Evolutionary conservation across 2,888 invertebrate species (phyloP).

Genomic region (Drosophila cognata): DNA sequence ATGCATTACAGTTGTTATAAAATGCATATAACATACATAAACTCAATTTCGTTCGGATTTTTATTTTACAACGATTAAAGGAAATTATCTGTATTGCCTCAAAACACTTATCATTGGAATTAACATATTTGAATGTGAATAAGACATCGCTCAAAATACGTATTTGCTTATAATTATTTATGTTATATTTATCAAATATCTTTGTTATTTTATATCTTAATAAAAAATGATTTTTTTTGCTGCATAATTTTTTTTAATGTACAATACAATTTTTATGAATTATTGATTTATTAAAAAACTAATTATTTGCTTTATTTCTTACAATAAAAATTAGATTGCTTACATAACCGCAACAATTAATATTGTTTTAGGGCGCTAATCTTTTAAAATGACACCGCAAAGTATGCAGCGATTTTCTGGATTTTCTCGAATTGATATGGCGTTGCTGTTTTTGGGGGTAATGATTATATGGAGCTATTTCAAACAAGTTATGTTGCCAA

Average conservation of each 20-base stretch:
- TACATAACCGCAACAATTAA: too few species aligned
- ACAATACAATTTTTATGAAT: too few species aligned
- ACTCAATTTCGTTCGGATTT: neutral
- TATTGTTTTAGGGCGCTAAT: too few species aligned
- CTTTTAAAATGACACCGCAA: neutral
- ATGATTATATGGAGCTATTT: too few species aligned
- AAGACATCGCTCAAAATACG: neutral
- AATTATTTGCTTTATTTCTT: too few species aligned
- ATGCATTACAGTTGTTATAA: neutral
- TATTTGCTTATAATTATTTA: neutral
- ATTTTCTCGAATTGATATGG: neutral
- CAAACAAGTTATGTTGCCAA: too few species aligned
- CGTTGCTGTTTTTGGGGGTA: neutral
- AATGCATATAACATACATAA: neutral
- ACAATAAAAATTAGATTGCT: too few species aligned
- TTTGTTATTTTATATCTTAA: neutral
- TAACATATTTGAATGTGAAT: neutral
- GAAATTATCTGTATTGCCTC: neutral
- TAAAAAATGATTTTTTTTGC: too few species aligned
- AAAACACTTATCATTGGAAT: neutral
- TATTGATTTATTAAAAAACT: too few species aligned
- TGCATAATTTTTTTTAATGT: too few species aligned
- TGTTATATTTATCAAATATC: neutral
- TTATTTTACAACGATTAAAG: neutral
- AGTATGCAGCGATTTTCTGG: neutral